A percentile compares a stretch with the other conserved stretches of the same genome.
These are phyloP conservation scores for Noctua comes DNA, from an alignment of 2,888 invertebrate species.

Conservation along the genomic window DNA sequence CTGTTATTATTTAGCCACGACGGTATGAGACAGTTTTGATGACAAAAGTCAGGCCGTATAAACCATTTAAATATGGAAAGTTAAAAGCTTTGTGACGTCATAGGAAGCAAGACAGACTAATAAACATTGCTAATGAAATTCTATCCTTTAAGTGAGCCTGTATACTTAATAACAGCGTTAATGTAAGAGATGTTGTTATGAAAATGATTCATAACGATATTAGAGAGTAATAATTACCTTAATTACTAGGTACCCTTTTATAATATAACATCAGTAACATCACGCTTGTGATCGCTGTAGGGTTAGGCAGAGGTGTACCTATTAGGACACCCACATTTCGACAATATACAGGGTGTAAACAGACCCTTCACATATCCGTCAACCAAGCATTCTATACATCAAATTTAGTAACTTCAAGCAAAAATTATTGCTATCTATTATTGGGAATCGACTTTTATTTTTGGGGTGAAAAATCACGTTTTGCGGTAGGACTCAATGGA, in stretches of 20 bases:
- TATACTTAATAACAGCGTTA: not conserved
- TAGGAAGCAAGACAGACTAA: constrained; percentile 38
- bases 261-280: not conserved
- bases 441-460: too few species aligned
- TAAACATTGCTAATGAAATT: constrained; percentile 33
- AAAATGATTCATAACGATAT: constrained; percentile 27
- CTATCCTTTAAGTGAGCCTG: constrained; percentile 27
- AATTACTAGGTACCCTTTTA: not conserved
- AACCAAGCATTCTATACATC: too few species aligned
- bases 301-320: not conserved
- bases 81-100: constrained; percentile 35
- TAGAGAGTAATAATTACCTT: too few species aligned
- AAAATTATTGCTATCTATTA: too few species aligned
- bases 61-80: not conserved
- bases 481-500: too few species aligned
- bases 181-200: constrained; percentile 5
- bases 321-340: not conserved
- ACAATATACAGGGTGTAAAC: too few species aligned
- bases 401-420: too few species aligned
- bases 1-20: too few species aligned
- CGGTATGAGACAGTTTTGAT: not conserved
- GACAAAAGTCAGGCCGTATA: not conserved
- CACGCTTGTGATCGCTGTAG: not conserved
- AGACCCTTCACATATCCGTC: too few species aligned
- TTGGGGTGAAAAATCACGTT: too few species aligned